Evolutionary conservation across 2,888 invertebrate genomes (phyloP).

Genomic region (Leucoma salicis): DNA sequence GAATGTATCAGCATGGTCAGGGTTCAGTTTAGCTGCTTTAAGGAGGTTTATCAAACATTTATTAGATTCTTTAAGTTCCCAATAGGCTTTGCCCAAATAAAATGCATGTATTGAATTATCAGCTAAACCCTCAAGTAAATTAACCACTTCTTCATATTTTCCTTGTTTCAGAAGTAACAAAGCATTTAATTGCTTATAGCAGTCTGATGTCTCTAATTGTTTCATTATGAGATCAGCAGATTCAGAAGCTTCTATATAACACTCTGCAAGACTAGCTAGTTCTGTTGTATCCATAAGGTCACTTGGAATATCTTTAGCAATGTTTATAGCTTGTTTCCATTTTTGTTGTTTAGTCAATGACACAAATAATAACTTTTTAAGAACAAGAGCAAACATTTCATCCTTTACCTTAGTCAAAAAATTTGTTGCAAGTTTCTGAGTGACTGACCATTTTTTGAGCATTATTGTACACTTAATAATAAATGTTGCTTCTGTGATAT

Average conservation of each 20-base stretch:
- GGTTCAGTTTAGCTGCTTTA: slow-evolving; percentile 87
- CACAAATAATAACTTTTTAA: slow-evolving; percentile 57
- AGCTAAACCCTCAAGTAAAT: slow-evolving; percentile 66
- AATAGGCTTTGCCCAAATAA: slow-evolving; percentile 83
- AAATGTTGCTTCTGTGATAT: slow-evolving; percentile 59
- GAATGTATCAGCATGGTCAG: slow-evolving; percentile 88
- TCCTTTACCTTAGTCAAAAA: slow-evolving; percentile 65
- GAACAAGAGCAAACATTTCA: slow-evolving; percentile 39
- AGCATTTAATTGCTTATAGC: slow-evolving; percentile 71
- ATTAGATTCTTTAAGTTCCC: slow-evolving; percentile 80
- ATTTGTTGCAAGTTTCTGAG: slow-evolving; percentile 64
- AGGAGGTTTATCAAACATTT: slow-evolving; percentile 85
- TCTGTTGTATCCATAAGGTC: slow-evolving; percentile 48
- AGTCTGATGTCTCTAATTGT: slow-evolving; percentile 49
- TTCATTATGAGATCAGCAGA: slow-evolving; percentile 48
- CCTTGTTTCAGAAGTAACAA: slow-evolving; percentile 72
- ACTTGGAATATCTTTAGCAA: slow-evolving; percentile 52
- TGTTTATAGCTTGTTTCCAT: slow-evolving; percentile 70
- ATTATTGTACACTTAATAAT: slow-evolving; percentile 65
- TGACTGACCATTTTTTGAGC: slow-evolving; percentile 67
- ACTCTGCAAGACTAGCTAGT: slow-evolving; percentile 56
- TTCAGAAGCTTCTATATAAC: slow-evolving; percentile 60
- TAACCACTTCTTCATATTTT: slow-evolving; percentile 79
- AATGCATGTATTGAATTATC: slow-evolving; percentile 78
- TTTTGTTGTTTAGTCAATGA: slow-evolving; percentile 71